phyloP scores from a whole-genome alignment of 64 coral and sea anemone species.

The Montipora cactus region DNA sequence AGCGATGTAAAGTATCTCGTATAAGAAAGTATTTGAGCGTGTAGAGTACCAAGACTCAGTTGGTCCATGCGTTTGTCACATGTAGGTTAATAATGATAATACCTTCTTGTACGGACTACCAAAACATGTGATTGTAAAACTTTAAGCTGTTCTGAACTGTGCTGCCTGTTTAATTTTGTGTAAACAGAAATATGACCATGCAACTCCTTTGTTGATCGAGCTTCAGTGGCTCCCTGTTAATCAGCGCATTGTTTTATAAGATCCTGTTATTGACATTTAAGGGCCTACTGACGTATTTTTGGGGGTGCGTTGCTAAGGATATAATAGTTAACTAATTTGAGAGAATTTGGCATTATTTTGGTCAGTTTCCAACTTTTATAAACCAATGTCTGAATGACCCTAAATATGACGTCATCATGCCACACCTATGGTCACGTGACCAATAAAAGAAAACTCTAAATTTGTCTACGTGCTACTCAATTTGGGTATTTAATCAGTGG shows the following conservation, averaged over 20 bases:
- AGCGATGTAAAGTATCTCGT: background rate
- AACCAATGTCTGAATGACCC: no score
- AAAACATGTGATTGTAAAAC: background rate
- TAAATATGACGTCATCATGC: no score
- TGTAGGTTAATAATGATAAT: background rate
- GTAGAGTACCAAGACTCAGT: background rate
- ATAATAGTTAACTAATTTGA: no score
- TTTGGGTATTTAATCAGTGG: no score
- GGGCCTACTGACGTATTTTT: no score
- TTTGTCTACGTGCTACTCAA: no score
- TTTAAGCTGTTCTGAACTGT: background rate
- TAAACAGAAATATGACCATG: background rate
- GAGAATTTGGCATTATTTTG: no score
- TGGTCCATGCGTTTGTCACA: background rate
- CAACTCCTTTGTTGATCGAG: background rate
- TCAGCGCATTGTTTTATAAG: background rate
- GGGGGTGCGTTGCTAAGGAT: no score
- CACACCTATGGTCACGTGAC: no score
- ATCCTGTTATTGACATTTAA: no score
- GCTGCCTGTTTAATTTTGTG: background rate
- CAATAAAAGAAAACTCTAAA: no score
- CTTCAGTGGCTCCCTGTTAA: background rate
- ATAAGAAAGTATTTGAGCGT: background rate
- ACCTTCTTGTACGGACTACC: background rate
- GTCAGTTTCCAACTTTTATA: no score